These are phyloP conservation scores for Papilio demoleus DNA, from an alignment of 2,888 invertebrate genomes.

Conservation along the genomic window DNA sequence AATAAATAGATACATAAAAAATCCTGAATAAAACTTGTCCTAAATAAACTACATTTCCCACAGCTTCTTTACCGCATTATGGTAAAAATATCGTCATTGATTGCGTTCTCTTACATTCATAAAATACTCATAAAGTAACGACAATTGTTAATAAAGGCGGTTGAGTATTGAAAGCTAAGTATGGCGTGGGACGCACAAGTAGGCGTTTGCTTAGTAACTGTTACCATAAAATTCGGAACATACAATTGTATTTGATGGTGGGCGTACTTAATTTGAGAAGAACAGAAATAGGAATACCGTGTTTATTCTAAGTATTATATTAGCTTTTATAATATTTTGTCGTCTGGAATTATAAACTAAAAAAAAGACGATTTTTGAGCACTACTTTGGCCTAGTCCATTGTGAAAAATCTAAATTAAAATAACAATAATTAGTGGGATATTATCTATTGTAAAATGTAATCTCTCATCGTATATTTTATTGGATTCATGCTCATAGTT, in stretches of 20 bases:
- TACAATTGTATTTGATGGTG: not conserved
- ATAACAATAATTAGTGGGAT: no score
- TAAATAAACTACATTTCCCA: conserved; percentile 1
- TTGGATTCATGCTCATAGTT: not conserved
- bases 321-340: not conserved
- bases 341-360: not conserved
- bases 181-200: conserved; percentile 14
- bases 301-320: not conserved
- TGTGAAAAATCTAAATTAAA: no score
- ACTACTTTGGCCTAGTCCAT: no score
- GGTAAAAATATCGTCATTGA: not conserved
- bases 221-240: conserved; percentile 6
- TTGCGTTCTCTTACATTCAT: not conserved
- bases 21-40: no score
- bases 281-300: not conserved
- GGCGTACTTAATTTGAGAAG: conserved; percentile 6
- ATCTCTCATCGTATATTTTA: not conserved
- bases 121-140: conserved; percentile 6
- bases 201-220: conserved; percentile 19
- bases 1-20: no score
- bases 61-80: not conserved
- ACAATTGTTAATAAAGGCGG: not conserved
- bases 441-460: no score
- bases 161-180: conserved; percentile 17
- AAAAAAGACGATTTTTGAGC: not conserved